A percentile compares a stretch with the other conserved stretches of the same genome.
phyloP scores from a whole-genome alignment of 2,113 vertebrate genomes.

The Myiagra hebetior region DNA sequence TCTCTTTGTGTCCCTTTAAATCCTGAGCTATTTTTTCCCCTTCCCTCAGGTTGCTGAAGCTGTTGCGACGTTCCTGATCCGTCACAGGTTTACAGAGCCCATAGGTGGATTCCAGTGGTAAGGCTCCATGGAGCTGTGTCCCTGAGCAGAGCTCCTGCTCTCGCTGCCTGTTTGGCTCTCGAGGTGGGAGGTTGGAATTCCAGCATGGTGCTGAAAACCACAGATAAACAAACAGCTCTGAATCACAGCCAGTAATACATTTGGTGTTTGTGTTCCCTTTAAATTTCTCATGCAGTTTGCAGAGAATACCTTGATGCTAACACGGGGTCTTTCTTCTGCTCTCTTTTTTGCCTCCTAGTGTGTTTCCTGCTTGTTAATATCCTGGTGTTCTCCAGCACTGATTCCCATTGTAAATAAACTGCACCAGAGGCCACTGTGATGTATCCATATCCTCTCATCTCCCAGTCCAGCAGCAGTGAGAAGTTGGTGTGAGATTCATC shows the following conservation, averaged over 20 bases:
- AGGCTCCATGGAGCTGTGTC: conserved; percentile 14
- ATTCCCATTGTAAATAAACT: conserved; percentile 77
- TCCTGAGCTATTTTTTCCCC: fast-evolving
- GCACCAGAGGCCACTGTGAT: conserved; percentile 79
- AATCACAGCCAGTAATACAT: neutral
- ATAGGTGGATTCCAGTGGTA: conserved; percentile 94
- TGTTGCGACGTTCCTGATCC: conserved; percentile 93
- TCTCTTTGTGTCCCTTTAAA: neutral
- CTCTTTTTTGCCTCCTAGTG: conserved; percentile 56
- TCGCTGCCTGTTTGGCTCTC: neutral
- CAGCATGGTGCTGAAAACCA: neutral
- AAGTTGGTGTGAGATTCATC: conserved; percentile 52
- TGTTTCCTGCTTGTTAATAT: conserved; percentile 81
- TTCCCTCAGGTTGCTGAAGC: conserved; percentile 83
- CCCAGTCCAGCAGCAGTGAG: conserved; percentile 52
- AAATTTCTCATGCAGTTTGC: fast-evolving
- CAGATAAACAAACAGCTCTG: neutral
- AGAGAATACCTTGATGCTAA: neutral
- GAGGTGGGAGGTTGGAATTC: neutral
- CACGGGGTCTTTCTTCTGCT: neutral
- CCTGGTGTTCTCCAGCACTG: conserved; percentile 60
- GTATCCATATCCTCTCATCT: conserved; percentile 68
- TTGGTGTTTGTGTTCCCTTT: neutral
- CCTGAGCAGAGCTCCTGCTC: neutral
- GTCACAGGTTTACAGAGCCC: conserved; percentile 94